Base-by-base conservation (phyloP, 2,797 vertebrate genomes). In the Poeciliopsis infans region DNA sequence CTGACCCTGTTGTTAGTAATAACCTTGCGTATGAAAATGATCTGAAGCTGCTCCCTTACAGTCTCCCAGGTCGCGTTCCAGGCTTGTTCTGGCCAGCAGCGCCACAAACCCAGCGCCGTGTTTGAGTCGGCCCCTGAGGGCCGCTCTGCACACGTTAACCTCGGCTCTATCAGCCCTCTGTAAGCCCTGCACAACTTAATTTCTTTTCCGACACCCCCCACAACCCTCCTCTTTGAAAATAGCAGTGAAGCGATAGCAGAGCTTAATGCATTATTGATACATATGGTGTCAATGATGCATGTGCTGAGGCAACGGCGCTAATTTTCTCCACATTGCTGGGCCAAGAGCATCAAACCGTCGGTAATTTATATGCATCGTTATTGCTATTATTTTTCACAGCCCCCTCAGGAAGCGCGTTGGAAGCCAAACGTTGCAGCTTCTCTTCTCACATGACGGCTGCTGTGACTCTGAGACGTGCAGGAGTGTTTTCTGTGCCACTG, bases 181-280 rank as follows among this genome's bases (percentile, higher is more conserved):
- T 49, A 85, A 77, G 84, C 72, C 7, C 66, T 64, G 55, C 64
- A 5, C 78, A 61, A 76, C 90, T 85, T 84, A 39, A 90, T 90
- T 88, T 90, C 75, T 76, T 82, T 80, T 91, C 81, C 79, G 74
- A 80, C 90, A 55, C 41, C 77, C 68, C 28, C 46, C 1, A 7
- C 18, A 7, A 18, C 61, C 15, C 7, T 70, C 66, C 33, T 36
- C 46, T 85, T 89, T 91, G 91, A 90, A 93, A 90, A 90, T 90
- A 86, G 87, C 89, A 70, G 77, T 47, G 84, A 88, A 81, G 85
- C 64, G 76, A 88, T 86, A 89, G 92, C 84, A 47, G 84, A 87
- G 85, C 84, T 72, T 80, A 15, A 88, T 94, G 89, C 87, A 94
- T 94, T 92, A 94, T 95, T 93, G 90, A 94, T 91, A 82, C 77